phyloP scores from a whole-genome alignment of 1,140 invertebrate genomes.

The Spodoptera litura region DNA sequence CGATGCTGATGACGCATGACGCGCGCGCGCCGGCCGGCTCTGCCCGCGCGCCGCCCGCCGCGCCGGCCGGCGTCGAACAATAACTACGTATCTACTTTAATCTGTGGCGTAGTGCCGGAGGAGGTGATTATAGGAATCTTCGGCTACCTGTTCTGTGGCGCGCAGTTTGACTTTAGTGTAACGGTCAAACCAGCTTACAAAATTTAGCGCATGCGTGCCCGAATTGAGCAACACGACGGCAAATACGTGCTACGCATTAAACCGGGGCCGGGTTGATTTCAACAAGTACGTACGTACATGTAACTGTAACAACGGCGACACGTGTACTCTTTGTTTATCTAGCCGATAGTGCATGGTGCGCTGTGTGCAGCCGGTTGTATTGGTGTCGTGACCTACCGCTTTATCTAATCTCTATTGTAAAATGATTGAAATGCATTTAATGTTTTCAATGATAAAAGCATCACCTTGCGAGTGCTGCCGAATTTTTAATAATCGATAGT shows the following conservation, averaged over 20 bases:
- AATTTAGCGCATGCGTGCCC: conserved; percentile 55
- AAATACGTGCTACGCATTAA: conserved; percentile 50
- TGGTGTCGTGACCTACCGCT: conserved; percentile 38
- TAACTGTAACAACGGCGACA: conserved; percentile 28
- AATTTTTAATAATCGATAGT: conserved; percentile 42
- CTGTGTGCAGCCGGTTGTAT: conserved; percentile 22
- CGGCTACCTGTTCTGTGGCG: conserved; percentile 45
- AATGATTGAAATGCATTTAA: conserved; percentile 41
- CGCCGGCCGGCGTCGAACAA: conserved; percentile 61
- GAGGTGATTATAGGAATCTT: conserved; percentile 51
- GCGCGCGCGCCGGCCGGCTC: conserved; percentile 16
- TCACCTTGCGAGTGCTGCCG: conserved; percentile 33
- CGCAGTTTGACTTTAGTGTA: conserved; percentile 64
- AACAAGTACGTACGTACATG: neutral
- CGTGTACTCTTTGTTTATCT: conserved; percentile 51
- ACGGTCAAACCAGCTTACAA: conserved; percentile 64
- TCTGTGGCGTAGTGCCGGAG: conserved; percentile 1
- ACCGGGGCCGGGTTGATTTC: neutral
- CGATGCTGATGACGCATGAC: conserved; percentile 48
- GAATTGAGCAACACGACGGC: conserved; percentile 13
- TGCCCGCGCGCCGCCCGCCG: neutral
- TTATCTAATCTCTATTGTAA: conserved; percentile 50
- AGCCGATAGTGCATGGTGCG: conserved; percentile 1
- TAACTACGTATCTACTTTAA: conserved; percentile 57
- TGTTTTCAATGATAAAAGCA: conserved; percentile 42